A percentile compares a stretch with the other conserved stretches of the same genome.
Conservation (phyloP, 2,888 invertebrate species). For the Phorcus lineatus region DNA sequence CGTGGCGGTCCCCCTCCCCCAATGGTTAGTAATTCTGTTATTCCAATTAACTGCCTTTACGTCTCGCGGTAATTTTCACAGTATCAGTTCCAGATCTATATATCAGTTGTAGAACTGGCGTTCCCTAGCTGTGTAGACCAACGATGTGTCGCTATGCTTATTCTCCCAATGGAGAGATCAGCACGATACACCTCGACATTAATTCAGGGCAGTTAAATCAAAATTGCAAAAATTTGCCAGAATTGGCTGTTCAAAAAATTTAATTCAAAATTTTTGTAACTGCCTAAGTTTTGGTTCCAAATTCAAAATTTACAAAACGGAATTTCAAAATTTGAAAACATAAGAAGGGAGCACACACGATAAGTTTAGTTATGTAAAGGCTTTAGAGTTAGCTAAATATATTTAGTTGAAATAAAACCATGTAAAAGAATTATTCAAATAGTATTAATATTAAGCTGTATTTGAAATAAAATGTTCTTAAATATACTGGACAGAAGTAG, state of each 20-base stretch:
- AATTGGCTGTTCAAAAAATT: neutral
- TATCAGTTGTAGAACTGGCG: slow-evolving; percentile 13
- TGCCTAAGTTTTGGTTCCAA: slow-evolving; percentile 17
- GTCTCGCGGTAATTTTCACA: neutral
- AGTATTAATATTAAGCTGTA: too few species aligned
- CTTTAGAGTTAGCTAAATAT: too few species aligned
- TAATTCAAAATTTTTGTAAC: slow-evolving; percentile 10
- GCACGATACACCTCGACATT: slow-evolving; percentile 14
- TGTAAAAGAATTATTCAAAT: too few species aligned
- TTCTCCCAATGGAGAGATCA: neutral
- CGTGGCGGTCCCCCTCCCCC: slow-evolving; percentile 57
- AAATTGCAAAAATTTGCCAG: slow-evolving; percentile 14
- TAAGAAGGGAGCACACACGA: neutral
- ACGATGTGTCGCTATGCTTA: slow-evolving; percentile 16
- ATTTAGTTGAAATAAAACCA: too few species aligned
- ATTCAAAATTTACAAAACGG: neutral
- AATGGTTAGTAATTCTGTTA: slow-evolving; percentile 61
- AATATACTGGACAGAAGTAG: too few species aligned
- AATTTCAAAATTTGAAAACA: neutral
- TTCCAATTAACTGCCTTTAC: neutral
- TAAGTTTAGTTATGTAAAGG: too few species aligned
- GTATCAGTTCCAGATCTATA: slow-evolving; percentile 23
- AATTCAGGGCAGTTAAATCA: slow-evolving; percentile 13
- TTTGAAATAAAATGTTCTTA: too few species aligned
- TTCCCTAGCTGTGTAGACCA: slow-evolving; percentile 17